Evolutionary conservation across 2,888 invertebrate genomes (phyloP).

Genomic region (Hirtodrosophila histrioides): DNA sequence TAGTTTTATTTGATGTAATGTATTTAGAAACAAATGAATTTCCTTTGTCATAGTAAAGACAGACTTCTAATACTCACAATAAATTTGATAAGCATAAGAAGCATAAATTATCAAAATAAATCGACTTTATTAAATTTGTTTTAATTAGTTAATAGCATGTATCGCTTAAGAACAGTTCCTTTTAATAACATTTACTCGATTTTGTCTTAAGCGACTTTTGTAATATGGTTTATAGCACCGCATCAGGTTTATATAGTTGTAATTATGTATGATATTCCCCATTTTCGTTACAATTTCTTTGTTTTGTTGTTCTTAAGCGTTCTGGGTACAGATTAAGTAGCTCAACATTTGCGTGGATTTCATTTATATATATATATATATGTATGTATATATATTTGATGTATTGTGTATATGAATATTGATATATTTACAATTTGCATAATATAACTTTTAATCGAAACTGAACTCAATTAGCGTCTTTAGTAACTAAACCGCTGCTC

Average conservation of each 20-base stretch:
- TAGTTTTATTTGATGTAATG: constrained; percentile 11
- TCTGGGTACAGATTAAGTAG: constrained; percentile 66
- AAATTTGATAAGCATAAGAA: constrained; percentile 10
- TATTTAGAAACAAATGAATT: constrained; percentile 36
- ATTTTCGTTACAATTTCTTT: constrained; percentile 17
- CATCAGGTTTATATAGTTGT: constrained; percentile 41
- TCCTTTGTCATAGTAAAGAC: constrained; percentile 18
- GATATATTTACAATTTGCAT: constrained; percentile 42
- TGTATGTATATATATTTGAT: constrained; percentile 16
- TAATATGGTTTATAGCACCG: constrained; percentile 55
- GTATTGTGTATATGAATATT: constrained; percentile 2
- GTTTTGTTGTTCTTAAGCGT: constrained; percentile 13
- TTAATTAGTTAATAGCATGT: constrained; percentile 30
- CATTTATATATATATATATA: constrained; percentile 8
- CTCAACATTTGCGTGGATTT: constrained; percentile 57
- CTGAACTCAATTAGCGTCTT: constrained; percentile 50
- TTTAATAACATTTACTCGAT: constrained; percentile 15
- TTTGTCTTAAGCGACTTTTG: constrained; percentile 27
- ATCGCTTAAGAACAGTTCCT: constrained; percentile 30
- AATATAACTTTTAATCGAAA: constrained; percentile 42
- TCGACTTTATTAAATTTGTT: constrained; percentile 31
- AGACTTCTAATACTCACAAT: constrained; percentile 23
- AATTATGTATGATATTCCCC: constrained; percentile 27
- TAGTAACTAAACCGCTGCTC: constrained; percentile 67
- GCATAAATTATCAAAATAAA: constrained; percentile 34